Evolutionary conservation across 2,113 vertebrate genomes (phyloP).

Genomic region (Ornithorhynchus anatinus): DNA sequence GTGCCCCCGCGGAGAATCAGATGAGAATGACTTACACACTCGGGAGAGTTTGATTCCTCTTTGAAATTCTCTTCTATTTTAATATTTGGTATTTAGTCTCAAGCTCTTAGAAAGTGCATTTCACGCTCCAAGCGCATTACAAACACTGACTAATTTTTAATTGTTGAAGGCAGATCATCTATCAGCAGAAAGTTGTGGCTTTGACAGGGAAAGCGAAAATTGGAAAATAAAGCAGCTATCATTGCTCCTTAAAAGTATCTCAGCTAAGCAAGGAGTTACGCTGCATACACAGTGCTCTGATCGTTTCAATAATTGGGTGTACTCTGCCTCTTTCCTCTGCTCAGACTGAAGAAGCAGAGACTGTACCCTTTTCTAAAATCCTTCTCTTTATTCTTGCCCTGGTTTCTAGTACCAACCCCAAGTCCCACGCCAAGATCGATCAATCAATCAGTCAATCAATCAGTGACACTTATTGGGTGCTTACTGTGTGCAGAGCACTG

Average conservation of each 20-base stretch:
- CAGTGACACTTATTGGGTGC: no score
- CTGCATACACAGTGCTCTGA: background rate
- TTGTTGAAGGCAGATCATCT: slow-evolving; percentile 21
- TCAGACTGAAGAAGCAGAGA: no score
- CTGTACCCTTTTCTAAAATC: no score
- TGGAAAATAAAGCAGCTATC: slow-evolving; percentile 18
- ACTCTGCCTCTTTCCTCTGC: slow-evolving; percentile 16
- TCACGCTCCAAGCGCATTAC: background rate
- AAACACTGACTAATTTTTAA: background rate
- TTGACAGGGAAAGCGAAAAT: slow-evolving; percentile 35
- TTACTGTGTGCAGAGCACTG: no score
- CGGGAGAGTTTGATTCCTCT: slow-evolving; percentile 11
- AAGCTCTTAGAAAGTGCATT: background rate
- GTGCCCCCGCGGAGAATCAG: slow-evolving; percentile 32
- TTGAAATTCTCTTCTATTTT: slow-evolving; percentile 18
- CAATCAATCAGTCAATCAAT: no score
- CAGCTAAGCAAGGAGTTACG: slow-evolving; percentile 41
- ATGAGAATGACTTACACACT: slow-evolving; percentile 13
- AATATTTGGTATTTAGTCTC: background rate
- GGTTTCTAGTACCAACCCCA: no score
- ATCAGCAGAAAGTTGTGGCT: slow-evolving; percentile 21
- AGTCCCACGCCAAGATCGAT: no score
- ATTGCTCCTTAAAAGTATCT: slow-evolving; percentile 16
- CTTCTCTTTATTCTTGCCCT: no score
- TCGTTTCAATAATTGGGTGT: slow-evolving; percentile 38